Base-by-base conservation (phyloP, 2,797 vertebrate species). In the Enteromius treurensis region DNA sequence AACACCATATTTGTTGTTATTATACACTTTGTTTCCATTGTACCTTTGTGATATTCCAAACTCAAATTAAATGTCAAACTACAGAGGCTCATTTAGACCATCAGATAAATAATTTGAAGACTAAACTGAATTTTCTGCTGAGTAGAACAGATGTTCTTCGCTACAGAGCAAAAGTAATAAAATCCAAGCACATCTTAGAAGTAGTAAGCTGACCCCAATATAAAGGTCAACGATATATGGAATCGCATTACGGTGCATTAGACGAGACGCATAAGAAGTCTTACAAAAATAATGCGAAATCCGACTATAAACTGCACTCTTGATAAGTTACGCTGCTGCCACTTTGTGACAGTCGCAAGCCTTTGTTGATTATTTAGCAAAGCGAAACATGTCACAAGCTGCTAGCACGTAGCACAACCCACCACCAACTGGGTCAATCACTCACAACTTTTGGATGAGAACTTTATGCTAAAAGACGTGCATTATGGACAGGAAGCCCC, bases 321-420 rank as follows among this genome's bases (percentile, higher is more conserved):
- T 85, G 77, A 82, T 75, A 70, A 81, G 86, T 65, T 78, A 68
- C 23, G 40, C 21, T 55, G 71, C 73, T 86, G 87, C 60, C 79
- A 67, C 69, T 84, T 69, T 42, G 65, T 89, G 88, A 87, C 88
- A 87, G 86, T 53, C 73, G 37, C 34, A 60, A 75, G 70, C 75
- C 53, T 89, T 85, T 93, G 92, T 88, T 93, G 94, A 93, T 86
- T 94, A 94, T 94, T 93, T 93, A 94, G 92, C 86, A 86, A 93
- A 94, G 93, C 90, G 93, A 90, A 89, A 90, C 90, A 91, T 93
- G 93, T 94, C 94, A 95, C 91, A 93, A 93, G 90, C 92, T 91
- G 93, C 92, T 90, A 90, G 89, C 92, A 89, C 91, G 92, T 89
- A 94, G 91, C 93, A 91, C 89, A 92, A 83, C 62, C 74, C 68